A percentile compares a stretch with the other conserved stretches of the same genome.
Conservation (phyloP, 2,888 invertebrate species). For the Plusia festucae region DNA sequence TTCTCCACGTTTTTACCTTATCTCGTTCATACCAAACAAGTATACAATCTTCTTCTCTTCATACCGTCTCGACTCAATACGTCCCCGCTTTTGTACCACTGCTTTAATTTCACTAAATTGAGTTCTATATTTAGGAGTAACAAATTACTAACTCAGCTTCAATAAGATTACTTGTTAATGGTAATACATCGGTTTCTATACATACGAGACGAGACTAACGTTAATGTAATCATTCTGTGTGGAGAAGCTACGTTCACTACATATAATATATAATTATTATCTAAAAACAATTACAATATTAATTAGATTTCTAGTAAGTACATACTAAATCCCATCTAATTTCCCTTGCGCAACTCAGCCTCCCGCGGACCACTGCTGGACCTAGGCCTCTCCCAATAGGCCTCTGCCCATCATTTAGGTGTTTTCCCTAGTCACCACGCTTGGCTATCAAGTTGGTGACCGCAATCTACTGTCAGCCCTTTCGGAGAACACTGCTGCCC, state of each 20-base stretch:
- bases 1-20: background rate
- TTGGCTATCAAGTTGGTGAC: too few species aligned
- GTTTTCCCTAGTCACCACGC: too few species aligned
- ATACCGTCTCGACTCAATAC: background rate
- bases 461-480: too few species aligned
- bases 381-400: too few species aligned
- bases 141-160: conserved; percentile 11
- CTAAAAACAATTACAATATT: background rate
- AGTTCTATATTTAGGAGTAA: conserved; percentile 26
- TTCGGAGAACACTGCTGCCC: too few species aligned
- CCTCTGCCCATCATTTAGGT: too few species aligned
- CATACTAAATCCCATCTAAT: too few species aligned
- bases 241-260: background rate
- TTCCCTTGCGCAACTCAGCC: too few species aligned
- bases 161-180: background rate
- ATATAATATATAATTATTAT: too few species aligned
- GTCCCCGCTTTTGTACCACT: conserved; percentile 7
- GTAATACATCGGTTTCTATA: background rate
- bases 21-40: background rate
- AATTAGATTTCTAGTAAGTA: background rate
- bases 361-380: too few species aligned
- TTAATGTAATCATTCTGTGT: background rate
- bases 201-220: background rate
- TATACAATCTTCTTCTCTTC: background rate
- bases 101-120: conserved; percentile 23